Percentiles rank a stretch among this genome's conserved stretches.
These are phyloP conservation scores for Thalpophila matura DNA, from an alignment of 2,888 invertebrate species.

Conservation along the genomic window DNA sequence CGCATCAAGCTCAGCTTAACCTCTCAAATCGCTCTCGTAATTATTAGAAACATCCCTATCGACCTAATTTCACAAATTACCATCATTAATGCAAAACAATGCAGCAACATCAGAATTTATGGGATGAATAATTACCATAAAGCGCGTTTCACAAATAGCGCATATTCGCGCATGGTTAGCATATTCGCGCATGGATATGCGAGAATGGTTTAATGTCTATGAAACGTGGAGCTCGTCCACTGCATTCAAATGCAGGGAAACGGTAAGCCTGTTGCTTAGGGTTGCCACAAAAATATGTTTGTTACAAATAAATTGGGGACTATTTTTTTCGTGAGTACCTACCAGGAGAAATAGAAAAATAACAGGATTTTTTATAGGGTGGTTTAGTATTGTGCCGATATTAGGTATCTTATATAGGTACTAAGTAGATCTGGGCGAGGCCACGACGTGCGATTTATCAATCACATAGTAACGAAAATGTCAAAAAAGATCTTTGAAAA, in stretches of 20 bases:
- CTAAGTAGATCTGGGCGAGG: too few relatives aligned
- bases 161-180: conserved; percentile 38
- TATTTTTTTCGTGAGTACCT: too few relatives aligned
- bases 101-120: conserved; percentile 32
- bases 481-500: too few relatives aligned
- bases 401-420: too few relatives aligned
- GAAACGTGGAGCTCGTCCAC: conserved; percentile 51
- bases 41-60: not conserved
- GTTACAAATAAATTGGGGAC: too few relatives aligned
- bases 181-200: conserved; percentile 45
- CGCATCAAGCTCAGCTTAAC: not conserved
- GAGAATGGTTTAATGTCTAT: conserved; percentile 58
- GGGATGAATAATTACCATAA: conserved; percentile 46
- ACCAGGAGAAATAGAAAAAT: too few relatives aligned
- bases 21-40: not conserved
- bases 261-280: conserved; percentile 46
- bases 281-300: conserved; percentile 25
- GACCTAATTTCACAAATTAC: conserved; percentile 18
- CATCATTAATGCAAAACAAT: conserved; percentile 36
- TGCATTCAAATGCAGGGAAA: conserved; percentile 55
- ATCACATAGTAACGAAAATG: too few relatives aligned
- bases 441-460: too few relatives aligned
- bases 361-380: too few relatives aligned
- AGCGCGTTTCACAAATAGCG: conserved; percentile 39
- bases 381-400: too few relatives aligned